These are phyloP conservation scores for Zosterops borbonicus DNA, from an alignment of 2,113 vertebrate species.

Conservation along the genomic window DNA sequence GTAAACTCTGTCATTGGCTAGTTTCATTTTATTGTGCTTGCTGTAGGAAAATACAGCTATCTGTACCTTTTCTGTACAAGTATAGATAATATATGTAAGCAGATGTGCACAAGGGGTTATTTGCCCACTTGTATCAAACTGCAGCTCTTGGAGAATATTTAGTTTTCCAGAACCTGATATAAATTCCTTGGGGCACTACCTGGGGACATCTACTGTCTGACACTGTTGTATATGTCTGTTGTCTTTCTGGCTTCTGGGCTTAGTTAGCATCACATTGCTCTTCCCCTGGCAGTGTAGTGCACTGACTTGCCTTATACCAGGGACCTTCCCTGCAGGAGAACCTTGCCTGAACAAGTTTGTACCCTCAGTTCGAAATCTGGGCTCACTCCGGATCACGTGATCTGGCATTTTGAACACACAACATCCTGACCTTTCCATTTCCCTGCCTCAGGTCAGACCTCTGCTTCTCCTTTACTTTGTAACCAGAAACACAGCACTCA, in stretches of 20 bases:
- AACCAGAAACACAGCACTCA: not conserved
- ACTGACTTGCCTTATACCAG: not conserved
- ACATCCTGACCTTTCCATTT: not conserved
- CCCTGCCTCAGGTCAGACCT: not conserved
- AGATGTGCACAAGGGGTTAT: not conserved
- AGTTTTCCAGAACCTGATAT: not conserved
- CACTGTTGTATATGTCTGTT: not conserved
- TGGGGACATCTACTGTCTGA: not conserved
- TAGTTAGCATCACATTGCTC: not conserved
- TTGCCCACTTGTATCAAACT: not conserved
- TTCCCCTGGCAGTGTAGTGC: not conserved
- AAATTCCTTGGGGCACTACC: not conserved
- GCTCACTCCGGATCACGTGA: accelerated
- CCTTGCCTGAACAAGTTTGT: not conserved
- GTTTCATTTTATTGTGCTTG: not conserved
- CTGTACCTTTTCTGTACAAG: not conserved
- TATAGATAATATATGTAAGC: not conserved
- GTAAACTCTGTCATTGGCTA: not conserved
- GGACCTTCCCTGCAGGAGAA: not conserved
- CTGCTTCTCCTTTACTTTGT: not conserved
- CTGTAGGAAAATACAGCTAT: not conserved
- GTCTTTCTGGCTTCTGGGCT: not conserved
- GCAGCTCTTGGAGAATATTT: not conserved
- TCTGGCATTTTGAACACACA: not conserved
- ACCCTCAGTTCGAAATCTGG: not conserved